Conservation (phyloP, 2,888 invertebrate species). For the Agrochola circellaris region DNA sequence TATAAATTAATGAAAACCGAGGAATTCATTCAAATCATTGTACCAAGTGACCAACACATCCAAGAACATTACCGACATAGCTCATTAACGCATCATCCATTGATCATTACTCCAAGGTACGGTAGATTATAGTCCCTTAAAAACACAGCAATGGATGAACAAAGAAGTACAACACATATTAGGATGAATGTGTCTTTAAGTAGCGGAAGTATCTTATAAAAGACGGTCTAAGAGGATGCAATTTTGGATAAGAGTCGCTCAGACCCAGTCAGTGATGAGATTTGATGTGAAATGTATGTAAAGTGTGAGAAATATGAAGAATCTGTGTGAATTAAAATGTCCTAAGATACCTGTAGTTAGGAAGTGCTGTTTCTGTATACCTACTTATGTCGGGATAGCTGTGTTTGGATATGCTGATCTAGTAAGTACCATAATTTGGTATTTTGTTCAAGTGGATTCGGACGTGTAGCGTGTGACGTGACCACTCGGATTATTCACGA, state of each 20-base stretch:
- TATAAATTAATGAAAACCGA: conserved; percentile 50
- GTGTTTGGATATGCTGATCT: conserved; percentile 83
- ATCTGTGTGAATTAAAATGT: conserved; percentile 71
- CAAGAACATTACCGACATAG: not conserved
- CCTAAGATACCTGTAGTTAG: conserved; percentile 72
- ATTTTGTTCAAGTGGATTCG: not conserved
- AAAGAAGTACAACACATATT: conserved; percentile 9
- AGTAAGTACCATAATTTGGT: conserved; percentile 70
- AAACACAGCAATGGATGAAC: conserved; percentile 38
- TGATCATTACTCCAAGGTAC: not conserved
- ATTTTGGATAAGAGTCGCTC: conserved; percentile 54
- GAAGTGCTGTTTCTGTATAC: conserved; percentile 83
- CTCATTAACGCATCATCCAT: conserved; percentile 22
- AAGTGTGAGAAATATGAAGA: conserved; percentile 65
- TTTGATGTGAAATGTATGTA: conserved; percentile 62
- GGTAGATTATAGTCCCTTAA: not conserved
- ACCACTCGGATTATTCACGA: not conserved
- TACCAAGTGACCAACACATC: conserved; percentile 19
- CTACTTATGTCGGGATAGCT: conserved; percentile 78
- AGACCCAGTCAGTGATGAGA: conserved; percentile 60
- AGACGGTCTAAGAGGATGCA: conserved; percentile 53
- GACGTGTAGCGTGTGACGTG: not conserved
- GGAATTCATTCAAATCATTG: conserved; percentile 49
- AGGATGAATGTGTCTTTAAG: conserved; percentile 30
- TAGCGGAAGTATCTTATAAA: conserved; percentile 62